These are phyloP conservation scores for Formicarius rufipectus DNA, from an alignment of 2,113 vertebrate genomes.

Conservation along the genomic window DNA sequence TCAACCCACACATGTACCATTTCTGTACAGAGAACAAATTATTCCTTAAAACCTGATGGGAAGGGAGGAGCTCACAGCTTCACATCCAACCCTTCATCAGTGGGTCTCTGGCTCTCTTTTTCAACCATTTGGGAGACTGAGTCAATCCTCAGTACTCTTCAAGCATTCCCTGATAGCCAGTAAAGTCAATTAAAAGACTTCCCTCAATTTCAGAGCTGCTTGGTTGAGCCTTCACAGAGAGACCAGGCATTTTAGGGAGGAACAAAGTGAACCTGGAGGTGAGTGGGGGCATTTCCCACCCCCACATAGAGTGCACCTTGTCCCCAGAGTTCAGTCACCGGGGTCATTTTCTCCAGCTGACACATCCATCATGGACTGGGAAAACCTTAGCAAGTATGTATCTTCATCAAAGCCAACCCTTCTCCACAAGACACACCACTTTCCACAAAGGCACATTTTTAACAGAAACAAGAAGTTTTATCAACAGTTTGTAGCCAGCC, in stretches of 20 bases:
- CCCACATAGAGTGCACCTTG: fast-evolving
- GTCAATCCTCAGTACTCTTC: neutral
- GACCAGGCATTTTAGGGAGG: neutral
- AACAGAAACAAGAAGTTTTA: neutral
- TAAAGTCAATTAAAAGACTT: neutral
- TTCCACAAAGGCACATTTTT: neutral
- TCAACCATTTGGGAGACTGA: neutral
- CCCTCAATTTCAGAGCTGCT: neutral
- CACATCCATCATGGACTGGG: neutral
- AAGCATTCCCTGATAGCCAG: neutral
- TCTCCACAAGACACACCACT: neutral
- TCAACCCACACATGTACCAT: fast-evolving
- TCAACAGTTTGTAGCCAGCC: neutral
- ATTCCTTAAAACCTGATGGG: neutral
- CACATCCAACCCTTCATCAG: fast-evolving
- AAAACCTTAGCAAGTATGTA: fast-evolving
- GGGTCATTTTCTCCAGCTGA: neutral
- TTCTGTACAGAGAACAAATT: neutral
- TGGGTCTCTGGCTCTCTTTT: neutral
- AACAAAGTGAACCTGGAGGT: fast-evolving
- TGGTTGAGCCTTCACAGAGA: neutral
- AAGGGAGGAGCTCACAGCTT: neutral
- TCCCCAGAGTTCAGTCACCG: neutral
- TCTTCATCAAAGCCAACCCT: neutral
- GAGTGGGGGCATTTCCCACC: neutral